phyloP scores from a whole-genome alignment of 2,888 invertebrate genomes.

The Mythimna vitellina region DNA sequence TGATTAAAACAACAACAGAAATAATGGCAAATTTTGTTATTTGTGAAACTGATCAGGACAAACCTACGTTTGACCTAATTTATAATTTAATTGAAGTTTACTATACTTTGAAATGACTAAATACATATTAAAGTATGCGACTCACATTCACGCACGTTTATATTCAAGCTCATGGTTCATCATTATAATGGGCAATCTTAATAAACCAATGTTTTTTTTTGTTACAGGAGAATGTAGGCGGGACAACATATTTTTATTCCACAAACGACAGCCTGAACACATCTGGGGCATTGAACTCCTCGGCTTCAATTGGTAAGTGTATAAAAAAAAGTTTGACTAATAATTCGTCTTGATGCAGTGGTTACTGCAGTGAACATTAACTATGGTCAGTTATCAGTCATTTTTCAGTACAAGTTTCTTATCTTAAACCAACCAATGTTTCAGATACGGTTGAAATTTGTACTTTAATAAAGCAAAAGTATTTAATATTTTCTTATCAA shows the following conservation, averaged over 20 bases:
- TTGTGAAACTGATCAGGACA: not conserved
- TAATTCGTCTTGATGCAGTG: conserved; percentile 6
- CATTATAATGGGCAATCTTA: not conserved
- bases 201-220: conserved; percentile 19
- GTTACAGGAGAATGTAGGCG: conserved; percentile 96
- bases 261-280: conserved; percentile 89
- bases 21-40: not conserved
- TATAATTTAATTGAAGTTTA: not conserved
- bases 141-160: no score
- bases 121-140: not conserved
- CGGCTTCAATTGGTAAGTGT: conserved; percentile 80
- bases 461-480: conserved; percentile 11
- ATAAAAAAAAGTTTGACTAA: not conserved
- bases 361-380: conserved; percentile 42
- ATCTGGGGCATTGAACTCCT: conserved; percentile 81
- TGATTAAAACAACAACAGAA: conserved; percentile 3
- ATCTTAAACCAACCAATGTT: conserved; percentile 39
- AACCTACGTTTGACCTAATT: conserved; percentile 3
- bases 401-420: conserved; percentile 37
- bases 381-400: conserved; percentile 49
- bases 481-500: conserved; percentile 11
- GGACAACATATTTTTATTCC: conserved; percentile 98
- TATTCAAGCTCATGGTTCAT: not conserved
- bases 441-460: conserved; percentile 22
- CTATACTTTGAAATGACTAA: not conserved